Evolutionary conservation across 2,797 vertebrate species (phyloP), one percentile per base, ranked within the genome.

Genomic region (Melanotaenia nigrans): DNA sequence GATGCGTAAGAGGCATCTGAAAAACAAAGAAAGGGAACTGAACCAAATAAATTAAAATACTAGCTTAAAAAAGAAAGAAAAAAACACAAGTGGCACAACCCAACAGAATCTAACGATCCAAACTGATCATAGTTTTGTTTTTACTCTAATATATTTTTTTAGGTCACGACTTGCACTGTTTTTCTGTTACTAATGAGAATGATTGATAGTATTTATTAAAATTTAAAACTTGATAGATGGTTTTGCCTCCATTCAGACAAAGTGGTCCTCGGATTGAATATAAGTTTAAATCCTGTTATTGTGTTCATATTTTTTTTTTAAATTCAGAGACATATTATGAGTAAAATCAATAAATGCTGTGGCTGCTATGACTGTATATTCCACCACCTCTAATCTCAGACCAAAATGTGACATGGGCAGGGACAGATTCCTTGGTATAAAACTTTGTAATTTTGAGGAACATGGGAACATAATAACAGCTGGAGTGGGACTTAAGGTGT

Each of bases 1-100:
- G 92, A 97, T 99, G 84, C 93, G 96, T 1, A 98, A 94, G 83
- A 92, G 97, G 61, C 95, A 98, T 63, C 92, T 94, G 78, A 96
- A 94, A 81, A 94, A 93, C 68, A 96, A 94, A 84, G 84, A 68
- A 2, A 95, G 94, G 86, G 95, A 95, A 38, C 80, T 96, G 35
- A 96, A 95, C 87, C 95, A 95, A 61, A 89, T 97, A 58, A 95
- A 59, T 92, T 98, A 92, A 97, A 56, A 71, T 3, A 1, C 36
- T n/a, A n/a, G 16, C 5, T 42, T 42, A 25, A 18, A 18, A 42
- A 42, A 1, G 8, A 30, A 28, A 7, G 13, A 22, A 40, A 68
- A 25, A 65, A n/a, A 10, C 22, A 57, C 33, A 2, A 14, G n/a
- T 35, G 7, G 54, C 36, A 33, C 10, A 59, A 14, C 45, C 45